These are phyloP conservation scores for Tryphoninae sp. DNA, from an alignment of 2,888 invertebrate genomes.

Conservation along the genomic window DNA sequence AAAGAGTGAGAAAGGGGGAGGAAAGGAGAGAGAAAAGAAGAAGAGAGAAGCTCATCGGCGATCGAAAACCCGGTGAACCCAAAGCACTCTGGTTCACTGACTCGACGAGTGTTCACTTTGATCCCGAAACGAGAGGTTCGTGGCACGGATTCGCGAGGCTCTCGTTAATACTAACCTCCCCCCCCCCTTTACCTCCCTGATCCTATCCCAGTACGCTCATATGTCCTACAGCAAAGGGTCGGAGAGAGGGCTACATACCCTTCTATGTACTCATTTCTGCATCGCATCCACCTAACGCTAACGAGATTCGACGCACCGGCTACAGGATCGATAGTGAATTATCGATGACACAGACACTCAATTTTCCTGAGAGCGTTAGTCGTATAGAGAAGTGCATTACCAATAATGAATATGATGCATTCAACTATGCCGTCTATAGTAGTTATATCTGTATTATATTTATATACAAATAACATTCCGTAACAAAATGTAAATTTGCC, in stretches of 20 bases:
- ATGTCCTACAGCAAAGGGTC: slow-evolving; percentile 10
- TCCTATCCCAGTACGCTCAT: slow-evolving; percentile 8
- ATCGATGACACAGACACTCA: slow-evolving; percentile 64
- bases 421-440: neutral
- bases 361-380: slow-evolving; percentile 56
- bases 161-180: slow-evolving; percentile 51
- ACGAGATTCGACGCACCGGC: slow-evolving; percentile 60
- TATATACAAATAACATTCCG: too few species aligned
- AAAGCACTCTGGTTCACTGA: slow-evolving; percentile 64
- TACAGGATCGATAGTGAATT: slow-evolving; percentile 60
- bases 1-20: slow-evolving; percentile 4
- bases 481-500: too few species aligned
- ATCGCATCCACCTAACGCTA: slow-evolving; percentile 30
- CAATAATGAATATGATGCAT: slow-evolving; percentile 30
- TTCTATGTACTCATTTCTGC: slow-evolving; percentile 28
- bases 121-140: slow-evolving; percentile 65
- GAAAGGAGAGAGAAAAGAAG: neutral
- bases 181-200: neutral
- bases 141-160: slow-evolving; percentile 59
- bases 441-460: neutral
- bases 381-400: slow-evolving; percentile 39
- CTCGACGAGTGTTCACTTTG: slow-evolving; percentile 67
- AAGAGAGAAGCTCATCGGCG: slow-evolving; percentile 31
- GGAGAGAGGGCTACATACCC: slow-evolving; percentile 12
- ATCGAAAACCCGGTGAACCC: slow-evolving; percentile 63